Percentiles rank a stretch among this genome's conserved stretches.
Conservation (phyloP, 1,140 invertebrate genomes). For the Bombyx mandarina region DNA sequence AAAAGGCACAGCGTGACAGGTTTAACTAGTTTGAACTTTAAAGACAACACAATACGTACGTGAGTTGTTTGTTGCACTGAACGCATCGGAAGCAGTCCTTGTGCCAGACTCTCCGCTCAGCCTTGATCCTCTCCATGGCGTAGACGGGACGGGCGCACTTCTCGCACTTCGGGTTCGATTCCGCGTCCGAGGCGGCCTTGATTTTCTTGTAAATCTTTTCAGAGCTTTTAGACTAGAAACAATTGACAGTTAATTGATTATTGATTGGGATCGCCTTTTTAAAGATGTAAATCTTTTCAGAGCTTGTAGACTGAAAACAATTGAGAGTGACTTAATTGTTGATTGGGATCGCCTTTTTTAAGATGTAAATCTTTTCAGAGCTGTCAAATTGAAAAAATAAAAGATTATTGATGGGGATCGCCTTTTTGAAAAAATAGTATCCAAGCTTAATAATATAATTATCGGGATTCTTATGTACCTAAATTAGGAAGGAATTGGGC, state of each 20-base stretch:
- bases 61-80: slow-evolving; percentile 90
- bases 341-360: too few species aligned
- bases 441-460: too few species aligned
- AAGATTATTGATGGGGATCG: too few species aligned
- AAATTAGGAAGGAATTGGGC: too few species aligned
- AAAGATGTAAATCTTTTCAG: too few species aligned
- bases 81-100: slow-evolving; percentile 93
- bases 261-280: too few species aligned
- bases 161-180: slow-evolving; percentile 75
- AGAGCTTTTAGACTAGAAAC: slow-evolving; percentile 57
- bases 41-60: slow-evolving; percentile 70
- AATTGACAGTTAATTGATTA: neutral
- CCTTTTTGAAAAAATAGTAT: too few species aligned
- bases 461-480: too few species aligned
- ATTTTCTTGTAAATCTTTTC: slow-evolving; percentile 64
- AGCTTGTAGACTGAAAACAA: too few species aligned
- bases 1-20: too few species aligned
- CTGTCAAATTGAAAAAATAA: slow-evolving; percentile 48
- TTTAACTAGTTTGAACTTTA: too few species aligned
- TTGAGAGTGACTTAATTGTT: too few species aligned
- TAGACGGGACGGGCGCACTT: slow-evolving; percentile 91
- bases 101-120: slow-evolving; percentile 89
- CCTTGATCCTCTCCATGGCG: slow-evolving; percentile 94
- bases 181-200: slow-evolving; percentile 37
- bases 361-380: slow-evolving; percentile 53